Evolutionary conservation across 2,888 invertebrate genomes (phyloP), one percentile per base, ranked within the genome.

Genomic region (Caradrina clavipalpis): DNA sequence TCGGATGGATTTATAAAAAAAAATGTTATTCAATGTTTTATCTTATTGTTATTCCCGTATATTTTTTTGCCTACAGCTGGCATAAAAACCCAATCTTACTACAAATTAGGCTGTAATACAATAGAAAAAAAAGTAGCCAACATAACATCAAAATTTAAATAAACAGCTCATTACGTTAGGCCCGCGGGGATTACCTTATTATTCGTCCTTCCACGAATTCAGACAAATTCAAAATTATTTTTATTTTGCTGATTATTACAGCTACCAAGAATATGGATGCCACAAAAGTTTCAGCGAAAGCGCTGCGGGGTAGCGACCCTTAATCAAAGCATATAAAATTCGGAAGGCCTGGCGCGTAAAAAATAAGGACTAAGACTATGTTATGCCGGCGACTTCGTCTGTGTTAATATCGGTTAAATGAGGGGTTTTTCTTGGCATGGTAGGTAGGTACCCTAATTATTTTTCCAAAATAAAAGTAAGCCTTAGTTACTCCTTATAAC

Each of bases 301-400:
- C 21, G 77, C 78, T 63, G 19, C 26, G 47, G 81, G 77, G 65
- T 39, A 22, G 13, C 10, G 39, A 22, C 50, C 45, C 59, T 47
- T 66, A 77, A 78, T 77, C 81, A 62, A 66, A 70, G 58, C 60
- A 69, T 62, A 74, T 31, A 76, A 64, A 64, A 65, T 50, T 71
- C 55, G 11, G 17, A 49, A 54, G 15, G 51, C 62, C 60, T 22
- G 42, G 11, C 21, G n/a, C 39, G 62, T 63, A 55, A 61, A 60
- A 78, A 68, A 39, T 55, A 7, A 39, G 51, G 6, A 7, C 45
- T 73, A 55, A 39, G 50, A 61, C 35, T 35, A 35, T 7, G 8
- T 35, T 35, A 35, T 7, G 35, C 35, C 6, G 1, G 35, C 35
- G 35, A 35, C 8, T 35, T 35, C 8, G 35, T 35, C 35, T 8